Percentiles rank a stretch among this genome's conserved stretches.
Evolutionary conservation across 2,797 vertebrate species (phyloP).

Genomic region (Enteromius argenteus): DNA sequence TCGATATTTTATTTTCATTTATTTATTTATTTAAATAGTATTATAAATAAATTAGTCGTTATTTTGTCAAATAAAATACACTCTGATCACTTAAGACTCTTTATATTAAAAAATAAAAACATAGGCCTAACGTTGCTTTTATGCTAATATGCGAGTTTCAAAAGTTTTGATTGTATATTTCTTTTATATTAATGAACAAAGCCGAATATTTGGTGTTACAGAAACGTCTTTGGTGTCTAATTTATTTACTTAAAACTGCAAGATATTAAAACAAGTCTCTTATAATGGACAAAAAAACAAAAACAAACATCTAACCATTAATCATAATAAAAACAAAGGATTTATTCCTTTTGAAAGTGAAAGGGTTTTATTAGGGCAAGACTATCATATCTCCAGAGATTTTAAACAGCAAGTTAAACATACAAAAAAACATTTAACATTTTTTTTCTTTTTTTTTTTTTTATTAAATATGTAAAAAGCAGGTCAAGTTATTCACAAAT

Average conservation of each 20-base stretch:
- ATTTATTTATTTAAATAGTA: not conserved
- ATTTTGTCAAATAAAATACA: not conserved
- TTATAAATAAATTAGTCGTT: not conserved
- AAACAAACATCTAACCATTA: rapidly evolving
- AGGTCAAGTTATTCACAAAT: constrained; percentile 99
- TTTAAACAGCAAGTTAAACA: constrained; percentile 80
- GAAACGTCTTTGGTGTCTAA: not conserved
- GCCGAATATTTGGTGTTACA: not conserved
- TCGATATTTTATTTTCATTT: not conserved
- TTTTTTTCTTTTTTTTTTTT: constrained; percentile 77
- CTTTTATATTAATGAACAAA: not conserved
- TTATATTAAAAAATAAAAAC: too few species aligned
- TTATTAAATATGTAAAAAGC: constrained; percentile 99
- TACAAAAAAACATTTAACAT: constrained; percentile 87
- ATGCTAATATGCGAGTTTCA: not conserved
- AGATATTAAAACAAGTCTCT: not conserved
- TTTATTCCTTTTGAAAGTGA: constrained; percentile 71
- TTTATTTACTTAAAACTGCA: not conserved
- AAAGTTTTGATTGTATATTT: not conserved
- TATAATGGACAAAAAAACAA: not conserved
- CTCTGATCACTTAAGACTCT: too few species aligned
- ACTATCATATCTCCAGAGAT: constrained; percentile 75
- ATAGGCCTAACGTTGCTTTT: not conserved
- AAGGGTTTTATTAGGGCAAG: constrained; percentile 80
- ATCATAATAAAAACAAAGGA: constrained; percentile 54